Base-by-base conservation (phyloP, 2,113 vertebrate species). In the Zootoca vivipara region DNA sequence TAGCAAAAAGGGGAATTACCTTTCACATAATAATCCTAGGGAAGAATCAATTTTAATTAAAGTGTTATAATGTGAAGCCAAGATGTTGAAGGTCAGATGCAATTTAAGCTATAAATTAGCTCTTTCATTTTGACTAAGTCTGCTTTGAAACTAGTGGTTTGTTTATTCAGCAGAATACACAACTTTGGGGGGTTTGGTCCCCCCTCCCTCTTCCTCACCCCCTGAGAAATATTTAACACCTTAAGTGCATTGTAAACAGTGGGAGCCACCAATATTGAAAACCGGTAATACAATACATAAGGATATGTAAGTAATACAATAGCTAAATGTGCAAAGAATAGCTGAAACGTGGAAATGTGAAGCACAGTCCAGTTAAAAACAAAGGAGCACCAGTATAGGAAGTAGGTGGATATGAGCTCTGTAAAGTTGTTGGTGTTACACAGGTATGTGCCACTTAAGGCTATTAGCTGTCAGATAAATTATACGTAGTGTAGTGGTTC, bases 41-140 rank as follows among this genome's bases (percentile, higher is more conserved):
- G 89, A 93, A 94, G 83, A 91, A 95, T 95, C 93, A 88, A 92
- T 92, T 96, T 94, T 94, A 95, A 96, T 96, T 96, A 95, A n/a
- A 75, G 33, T 56, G 70, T 79, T 94, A 82, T 70, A 91, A 83
- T 0, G 1, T 86, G 87, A 93, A 92, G 78, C 86, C 91, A 93
- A 94, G 78, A 92, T 91, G 67, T 89, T 96, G 75, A 95, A 95
- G 90, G 94, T 96, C 94, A 96, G 95, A 95, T 83, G 92, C 56
- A 93, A 95, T 94, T 86, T 93, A 90, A 93, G 84, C 88, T 94
- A 83, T 94, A 95, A 35, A 97, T 95, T 95, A 95, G 90, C 64
- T 64, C 86, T 93, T 96, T 95, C 87, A 92, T 93, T 92, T 85
- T 78, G 89, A 52, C 87, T 80, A 90, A 46, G 73, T 86, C 56